phyloP scores from a whole-genome alignment of 2,113 vertebrate species.

The Carettochelys insculpta region DNA sequence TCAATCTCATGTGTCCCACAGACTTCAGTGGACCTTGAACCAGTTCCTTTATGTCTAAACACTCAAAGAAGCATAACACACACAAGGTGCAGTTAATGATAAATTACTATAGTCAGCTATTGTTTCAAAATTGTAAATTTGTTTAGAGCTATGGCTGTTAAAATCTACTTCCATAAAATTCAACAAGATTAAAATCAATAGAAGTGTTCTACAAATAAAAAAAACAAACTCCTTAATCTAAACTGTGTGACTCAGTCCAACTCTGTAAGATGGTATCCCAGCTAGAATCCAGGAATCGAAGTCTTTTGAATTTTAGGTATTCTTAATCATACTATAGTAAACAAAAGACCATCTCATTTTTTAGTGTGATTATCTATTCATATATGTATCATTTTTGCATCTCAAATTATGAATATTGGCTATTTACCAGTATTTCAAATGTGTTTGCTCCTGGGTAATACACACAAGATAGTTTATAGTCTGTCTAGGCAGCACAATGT shows the following conservation, averaged over 20 bases:
- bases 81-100: neutral
- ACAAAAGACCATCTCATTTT: neutral
- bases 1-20: neutral
- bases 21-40: neutral
- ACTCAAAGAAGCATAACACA: neutral
- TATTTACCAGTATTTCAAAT: no score
- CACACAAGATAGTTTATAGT: no score
- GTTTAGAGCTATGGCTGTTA: neutral
- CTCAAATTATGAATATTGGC: no score
- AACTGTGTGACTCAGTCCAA: rapidly evolving
- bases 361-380: neutral
- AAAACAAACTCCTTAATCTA: neutral
- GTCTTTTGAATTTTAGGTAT: neutral
- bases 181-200: neutral
- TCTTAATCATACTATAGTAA: neutral
- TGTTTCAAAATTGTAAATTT: neutral
- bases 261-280: neutral
- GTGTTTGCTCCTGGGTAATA: no score
- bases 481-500: no score
- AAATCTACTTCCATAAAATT: neutral
- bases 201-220: neutral
- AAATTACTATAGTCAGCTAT: neutral
- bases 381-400: neutral
- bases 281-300: neutral
- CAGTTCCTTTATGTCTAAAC: rapidly evolving